Conservation (phyloP, 2,888 invertebrate genomes). For the Capitulum mitella region DNA sequence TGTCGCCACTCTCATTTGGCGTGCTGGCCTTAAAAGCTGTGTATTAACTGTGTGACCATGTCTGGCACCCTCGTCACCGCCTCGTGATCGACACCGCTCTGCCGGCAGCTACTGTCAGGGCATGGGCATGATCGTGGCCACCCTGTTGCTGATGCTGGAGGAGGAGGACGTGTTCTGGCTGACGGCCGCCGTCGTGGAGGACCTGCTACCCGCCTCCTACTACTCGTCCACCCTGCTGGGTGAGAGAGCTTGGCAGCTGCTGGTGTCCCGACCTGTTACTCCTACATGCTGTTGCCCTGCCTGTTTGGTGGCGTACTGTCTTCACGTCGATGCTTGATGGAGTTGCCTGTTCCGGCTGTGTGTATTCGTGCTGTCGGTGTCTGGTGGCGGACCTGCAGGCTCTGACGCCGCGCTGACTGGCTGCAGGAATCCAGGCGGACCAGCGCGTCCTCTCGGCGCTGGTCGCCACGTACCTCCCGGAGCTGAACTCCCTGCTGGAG, state of each 20-base stretch:
- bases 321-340: no score
- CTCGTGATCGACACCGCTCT: no score
- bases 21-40: no score
- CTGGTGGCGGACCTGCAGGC: constrained; percentile 84
- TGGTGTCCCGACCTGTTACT: no score
- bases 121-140: constrained; percentile 86
- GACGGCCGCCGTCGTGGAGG: constrained; percentile 98
- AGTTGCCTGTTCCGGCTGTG: no score
- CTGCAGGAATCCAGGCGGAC: constrained; percentile 78
- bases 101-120: constrained; percentile 67
- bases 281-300: no score
- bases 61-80: no score
- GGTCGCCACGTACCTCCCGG: constrained; percentile 79
- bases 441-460: constrained; percentile 90
- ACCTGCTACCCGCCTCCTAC: constrained; percentile 92
- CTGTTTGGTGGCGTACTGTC: no score
- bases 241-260: no score
- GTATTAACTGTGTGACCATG: no score
- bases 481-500: constrained; percentile 79
- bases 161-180: constrained; percentile 99
- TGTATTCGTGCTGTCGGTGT: background rate
- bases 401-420: constrained; percentile 64
- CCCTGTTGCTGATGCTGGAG: constrained; percentile 83
- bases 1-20: no score
- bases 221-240: constrained; percentile 87